A percentile compares a stretch with the other conserved stretches of the same genome.
Evolutionary conservation across 1,140 invertebrate genomes (phyloP).

Genomic region (Battus philenor): DNA sequence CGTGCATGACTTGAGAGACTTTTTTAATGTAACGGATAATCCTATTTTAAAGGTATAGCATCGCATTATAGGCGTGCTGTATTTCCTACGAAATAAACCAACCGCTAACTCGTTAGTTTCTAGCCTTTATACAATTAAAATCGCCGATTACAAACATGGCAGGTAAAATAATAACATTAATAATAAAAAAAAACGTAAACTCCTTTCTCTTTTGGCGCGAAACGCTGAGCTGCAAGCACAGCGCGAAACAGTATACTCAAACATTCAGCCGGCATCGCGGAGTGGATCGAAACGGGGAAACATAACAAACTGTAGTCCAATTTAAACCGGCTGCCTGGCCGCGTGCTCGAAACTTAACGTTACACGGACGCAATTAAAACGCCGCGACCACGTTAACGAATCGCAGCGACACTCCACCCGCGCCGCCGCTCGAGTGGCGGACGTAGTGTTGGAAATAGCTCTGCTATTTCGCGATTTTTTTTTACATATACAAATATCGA

Average conservation of each 20-base stretch:
- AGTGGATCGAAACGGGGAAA: slow-evolving; percentile 12
- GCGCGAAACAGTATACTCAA: slow-evolving; percentile 4
- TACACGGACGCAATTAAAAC: slow-evolving; percentile 28
- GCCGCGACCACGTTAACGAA: slow-evolving; percentile 27
- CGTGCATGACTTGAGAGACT: no score
- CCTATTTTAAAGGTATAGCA: no score
- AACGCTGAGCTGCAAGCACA: slow-evolving; percentile 6
- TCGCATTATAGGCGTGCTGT: no score
- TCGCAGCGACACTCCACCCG: slow-evolving; percentile 22
- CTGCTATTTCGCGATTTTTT: slow-evolving; percentile 7
- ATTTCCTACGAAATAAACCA: no score
- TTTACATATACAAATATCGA: background rate
- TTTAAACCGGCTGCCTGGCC: slow-evolving; percentile 14
- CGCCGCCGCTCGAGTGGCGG: slow-evolving; percentile 12
- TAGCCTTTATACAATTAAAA: no score
- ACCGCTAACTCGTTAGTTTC: no score
- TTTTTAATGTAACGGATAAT: no score
- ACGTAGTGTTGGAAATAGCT: slow-evolving; percentile 10
- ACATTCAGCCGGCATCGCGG: slow-evolving; percentile 9
- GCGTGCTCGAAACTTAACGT: slow-evolving; percentile 19
- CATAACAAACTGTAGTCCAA: slow-evolving; percentile 16
- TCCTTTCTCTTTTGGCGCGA: slow-evolving; percentile 14
- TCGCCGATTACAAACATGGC: no score
- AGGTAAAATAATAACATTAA: no score
- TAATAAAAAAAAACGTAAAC: no score